A percentile compares a stretch with the other conserved stretches of the same genome.
Conservation (phyloP, 2,888 invertebrate species). For the Lepas anatifera region DNA sequence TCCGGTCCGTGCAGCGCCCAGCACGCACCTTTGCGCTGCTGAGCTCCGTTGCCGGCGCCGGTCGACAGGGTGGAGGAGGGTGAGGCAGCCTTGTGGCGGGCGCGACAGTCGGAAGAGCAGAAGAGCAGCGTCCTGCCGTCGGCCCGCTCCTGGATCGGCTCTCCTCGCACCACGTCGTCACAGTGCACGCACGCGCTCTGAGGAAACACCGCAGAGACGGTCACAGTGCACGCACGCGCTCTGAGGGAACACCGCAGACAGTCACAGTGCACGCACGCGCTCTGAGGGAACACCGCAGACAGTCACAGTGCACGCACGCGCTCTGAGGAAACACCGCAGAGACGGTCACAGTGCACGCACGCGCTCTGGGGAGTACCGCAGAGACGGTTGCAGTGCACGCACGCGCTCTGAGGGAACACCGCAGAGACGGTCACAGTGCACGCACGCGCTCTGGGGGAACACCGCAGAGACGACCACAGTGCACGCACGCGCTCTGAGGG, state of each 20-base stretch:
- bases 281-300: too few relatives aligned
- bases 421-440: too few relatives aligned
- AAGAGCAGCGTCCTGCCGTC: neutral
- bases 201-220: slow-evolving; percentile 12
- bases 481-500: neutral
- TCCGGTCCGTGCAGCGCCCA: too few relatives aligned
- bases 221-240: slow-evolving; percentile 38
- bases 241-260: slow-evolving; percentile 45
- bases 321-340: slow-evolving; percentile 41
- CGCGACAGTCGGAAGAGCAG: neutral
- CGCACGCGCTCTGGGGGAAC: slow-evolving; percentile 27
- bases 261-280: too few relatives aligned
- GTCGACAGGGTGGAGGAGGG: neutral
- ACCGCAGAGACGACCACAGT: slow-evolving; percentile 41
- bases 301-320: too few relatives aligned
- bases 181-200: slow-evolving; percentile 5
- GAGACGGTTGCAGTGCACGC: slow-evolving; percentile 4
- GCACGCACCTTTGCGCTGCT: neutral
- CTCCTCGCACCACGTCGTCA: slow-evolving; percentile 11
- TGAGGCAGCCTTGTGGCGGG: neutral
- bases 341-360: slow-evolving; percentile 77
- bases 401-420: neutral
- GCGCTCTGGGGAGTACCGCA: slow-evolving; percentile 45
- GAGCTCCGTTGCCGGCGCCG: neutral
- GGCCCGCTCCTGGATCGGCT: neutral